Conservation (phyloP, 2,888 invertebrate genomes). For the Pristionchus exspectatus region DNA sequence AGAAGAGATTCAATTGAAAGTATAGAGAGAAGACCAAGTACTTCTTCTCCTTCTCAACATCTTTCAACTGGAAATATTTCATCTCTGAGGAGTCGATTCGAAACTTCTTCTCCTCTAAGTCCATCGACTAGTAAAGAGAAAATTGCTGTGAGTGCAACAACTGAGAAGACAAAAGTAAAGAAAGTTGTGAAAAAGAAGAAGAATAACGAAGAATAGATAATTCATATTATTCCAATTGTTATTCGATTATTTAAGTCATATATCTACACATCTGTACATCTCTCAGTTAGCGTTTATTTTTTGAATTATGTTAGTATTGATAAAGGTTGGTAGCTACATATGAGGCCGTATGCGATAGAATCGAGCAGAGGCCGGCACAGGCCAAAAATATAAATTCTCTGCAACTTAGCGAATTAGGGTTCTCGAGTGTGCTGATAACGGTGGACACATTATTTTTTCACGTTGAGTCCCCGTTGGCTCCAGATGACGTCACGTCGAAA, state of each 20-base stretch:
- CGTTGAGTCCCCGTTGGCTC: too few relatives aligned
- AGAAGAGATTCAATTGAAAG: conserved; percentile 18
- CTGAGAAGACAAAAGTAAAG: conserved; percentile 18
- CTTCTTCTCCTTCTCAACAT: conserved; percentile 3
- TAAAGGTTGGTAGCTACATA: neutral
- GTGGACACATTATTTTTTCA: too few relatives aligned
- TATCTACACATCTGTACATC: neutral
- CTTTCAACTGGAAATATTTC: neutral
- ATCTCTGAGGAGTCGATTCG: conserved; percentile 19
- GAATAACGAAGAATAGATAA: neutral
- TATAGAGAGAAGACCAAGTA: conserved; percentile 38
- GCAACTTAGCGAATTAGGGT: too few relatives aligned
- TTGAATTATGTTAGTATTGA: neutral
- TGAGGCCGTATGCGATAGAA: neutral
- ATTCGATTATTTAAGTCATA: neutral
- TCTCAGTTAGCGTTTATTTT: neutral
- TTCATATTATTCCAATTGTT: neutral
- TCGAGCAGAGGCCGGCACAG: too few relatives aligned
- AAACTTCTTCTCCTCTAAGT: neutral
- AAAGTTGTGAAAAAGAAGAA: conserved; percentile 12
- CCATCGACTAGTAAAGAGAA: neutral
- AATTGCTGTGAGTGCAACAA: conserved; percentile 7
- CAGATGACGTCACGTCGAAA: too few relatives aligned
- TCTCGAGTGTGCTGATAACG: too few relatives aligned
- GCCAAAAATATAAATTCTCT: too few relatives aligned